Conservation (phyloP, 2,113 vertebrate species). For the Pristiophorus japonicus region DNA sequence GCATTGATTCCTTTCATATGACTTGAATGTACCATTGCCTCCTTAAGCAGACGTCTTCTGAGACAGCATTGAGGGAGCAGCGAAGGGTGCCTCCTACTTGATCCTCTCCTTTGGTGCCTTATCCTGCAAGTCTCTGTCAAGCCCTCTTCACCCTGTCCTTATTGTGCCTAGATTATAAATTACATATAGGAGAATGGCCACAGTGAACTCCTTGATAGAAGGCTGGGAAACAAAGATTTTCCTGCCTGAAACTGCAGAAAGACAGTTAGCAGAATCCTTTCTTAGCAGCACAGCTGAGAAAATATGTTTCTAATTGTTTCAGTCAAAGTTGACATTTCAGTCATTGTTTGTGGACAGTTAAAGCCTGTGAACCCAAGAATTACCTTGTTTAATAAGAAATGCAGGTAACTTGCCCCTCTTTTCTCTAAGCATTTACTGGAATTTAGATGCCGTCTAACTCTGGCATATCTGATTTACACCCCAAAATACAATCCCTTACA, state of each 20-base stretch:
- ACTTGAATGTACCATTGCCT: neutral
- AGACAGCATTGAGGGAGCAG: neutral
- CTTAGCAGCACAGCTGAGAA: neutral
- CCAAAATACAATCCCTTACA: neutral
- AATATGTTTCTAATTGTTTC: neutral
- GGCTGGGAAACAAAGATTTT: neutral
- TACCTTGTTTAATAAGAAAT: neutral
- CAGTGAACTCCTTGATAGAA: neutral
- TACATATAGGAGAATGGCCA: neutral
- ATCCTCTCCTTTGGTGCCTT: no score
- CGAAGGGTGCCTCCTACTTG: neutral
- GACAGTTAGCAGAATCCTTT: neutral
- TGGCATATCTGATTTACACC: neutral
- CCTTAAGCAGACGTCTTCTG: neutral
- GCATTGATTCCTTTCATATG: neutral
- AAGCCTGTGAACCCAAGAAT: neutral
- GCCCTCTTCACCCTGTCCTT: neutral
- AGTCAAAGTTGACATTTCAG: slow-evolving; percentile 3
- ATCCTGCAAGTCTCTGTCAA: neutral
- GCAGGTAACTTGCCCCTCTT: neutral
- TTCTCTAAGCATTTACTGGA: neutral
- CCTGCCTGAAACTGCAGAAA: neutral
- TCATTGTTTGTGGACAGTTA: neutral
- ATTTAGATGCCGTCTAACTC: neutral
- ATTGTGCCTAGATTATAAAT: neutral